A percentile compares a stretch with the other conserved stretches of the same genome.
Evolutionary conservation across 2,888 invertebrate species (phyloP).

Genomic region (Callyntrura sp.): DNA sequence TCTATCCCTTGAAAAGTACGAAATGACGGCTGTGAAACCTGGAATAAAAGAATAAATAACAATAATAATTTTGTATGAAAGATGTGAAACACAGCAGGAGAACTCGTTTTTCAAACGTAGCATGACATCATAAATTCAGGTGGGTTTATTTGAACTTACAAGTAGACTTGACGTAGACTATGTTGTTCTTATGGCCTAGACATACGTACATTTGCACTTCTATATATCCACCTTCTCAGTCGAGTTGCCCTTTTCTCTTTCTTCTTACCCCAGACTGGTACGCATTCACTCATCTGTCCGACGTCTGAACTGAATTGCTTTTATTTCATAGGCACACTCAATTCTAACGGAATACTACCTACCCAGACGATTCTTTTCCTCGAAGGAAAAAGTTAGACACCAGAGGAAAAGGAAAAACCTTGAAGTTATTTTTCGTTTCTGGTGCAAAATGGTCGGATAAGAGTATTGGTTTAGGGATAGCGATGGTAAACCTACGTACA

Average conservation of each 20-base stretch:
- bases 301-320: neutral
- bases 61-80: slow-evolving; percentile 17
- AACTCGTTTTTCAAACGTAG: slow-evolving; percentile 70
- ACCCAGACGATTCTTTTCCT: neutral
- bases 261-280: neutral
- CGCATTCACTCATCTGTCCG: neutral
- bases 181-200: too few species aligned
- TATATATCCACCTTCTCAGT: slow-evolving; percentile 9
- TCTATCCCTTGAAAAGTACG: neutral
- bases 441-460: neutral
- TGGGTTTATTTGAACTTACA: slow-evolving; percentile 30
- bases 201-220: too few species aligned
- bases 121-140: slow-evolving; percentile 73
- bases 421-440: slow-evolving; percentile 29
- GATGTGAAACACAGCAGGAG: slow-evolving; percentile 69
- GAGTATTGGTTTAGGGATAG: too few species aligned
- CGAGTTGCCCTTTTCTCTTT: slow-evolving; percentile 1
- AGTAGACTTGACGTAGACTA: slow-evolving; percentile 16
- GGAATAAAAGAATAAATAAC: neutral
- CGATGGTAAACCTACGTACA: neutral
- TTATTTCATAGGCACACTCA: neutral
- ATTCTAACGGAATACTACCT: too few species aligned
- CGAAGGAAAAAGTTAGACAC: neutral
- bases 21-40: neutral
- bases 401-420: slow-evolving; percentile 52